Evolutionary conservation across 2,797 vertebrate species (phyloP).

Genomic region (Erethizon dorsatum): DNA sequence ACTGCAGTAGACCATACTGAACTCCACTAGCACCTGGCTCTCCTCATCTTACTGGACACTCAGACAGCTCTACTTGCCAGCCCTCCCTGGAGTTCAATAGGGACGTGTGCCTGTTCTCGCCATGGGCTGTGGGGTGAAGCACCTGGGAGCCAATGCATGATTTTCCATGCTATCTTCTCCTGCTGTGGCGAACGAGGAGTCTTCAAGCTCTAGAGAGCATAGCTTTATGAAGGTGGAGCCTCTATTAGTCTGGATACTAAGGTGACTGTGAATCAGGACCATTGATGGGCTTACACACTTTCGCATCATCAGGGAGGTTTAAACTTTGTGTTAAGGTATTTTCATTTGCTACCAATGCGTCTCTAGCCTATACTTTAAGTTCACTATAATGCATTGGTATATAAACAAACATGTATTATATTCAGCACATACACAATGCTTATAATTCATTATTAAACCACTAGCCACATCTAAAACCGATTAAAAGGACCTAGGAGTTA

Average conservation of each 20-base stretch:
- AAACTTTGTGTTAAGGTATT: slow-evolving; percentile 16
- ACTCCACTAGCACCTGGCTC: slow-evolving; percentile 17
- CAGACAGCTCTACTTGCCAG: background rate
- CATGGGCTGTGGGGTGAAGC: background rate
- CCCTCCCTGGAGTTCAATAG: background rate
- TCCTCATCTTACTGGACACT: background rate
- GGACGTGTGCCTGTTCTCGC: background rate
- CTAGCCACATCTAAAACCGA: slow-evolving; percentile 27
- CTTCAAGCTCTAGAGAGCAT: background rate
- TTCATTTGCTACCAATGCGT: slow-evolving; percentile 19
- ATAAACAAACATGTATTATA: slow-evolving; percentile 18
- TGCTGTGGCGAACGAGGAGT: background rate
- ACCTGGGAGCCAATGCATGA: background rate
- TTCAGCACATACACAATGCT: background rate
- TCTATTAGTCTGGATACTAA: background rate
- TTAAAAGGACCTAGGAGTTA: slow-evolving; percentile 50
- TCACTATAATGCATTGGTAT: slow-evolving; percentile 29
- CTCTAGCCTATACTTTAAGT: slow-evolving; percentile 44
- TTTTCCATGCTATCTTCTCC: slow-evolving; percentile 50
- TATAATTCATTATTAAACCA: slow-evolving; percentile 53
- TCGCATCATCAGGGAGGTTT: slow-evolving; percentile 1
- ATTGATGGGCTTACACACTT: background rate
- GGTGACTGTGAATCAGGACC: background rate
- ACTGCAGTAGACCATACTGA: background rate
- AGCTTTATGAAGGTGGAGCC: background rate